phyloP scores from a whole-genome alignment of 2,888 invertebrate genomes.

The Melanophora roralis region DNA sequence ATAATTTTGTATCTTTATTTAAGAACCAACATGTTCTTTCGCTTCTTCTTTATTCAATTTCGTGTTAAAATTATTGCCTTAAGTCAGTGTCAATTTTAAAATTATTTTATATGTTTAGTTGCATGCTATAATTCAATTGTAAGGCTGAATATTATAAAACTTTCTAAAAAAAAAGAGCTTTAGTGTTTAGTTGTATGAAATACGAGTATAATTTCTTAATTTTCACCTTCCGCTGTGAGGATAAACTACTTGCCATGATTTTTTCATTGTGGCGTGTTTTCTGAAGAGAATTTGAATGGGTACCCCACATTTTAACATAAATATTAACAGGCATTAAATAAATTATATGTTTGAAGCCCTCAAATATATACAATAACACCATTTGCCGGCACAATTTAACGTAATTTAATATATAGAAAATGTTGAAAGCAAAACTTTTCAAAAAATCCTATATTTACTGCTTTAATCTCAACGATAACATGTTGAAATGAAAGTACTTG shows the following conservation, averaged over 20 bases:
- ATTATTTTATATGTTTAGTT: background rate
- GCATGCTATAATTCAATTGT: constrained; percentile 1
- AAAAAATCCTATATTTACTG: background rate
- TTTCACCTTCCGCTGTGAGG: constrained; percentile 48
- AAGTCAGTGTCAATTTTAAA: constrained; percentile 18
- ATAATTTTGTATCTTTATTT: background rate
- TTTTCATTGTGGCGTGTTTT: background rate
- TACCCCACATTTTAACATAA: constrained; percentile 10
- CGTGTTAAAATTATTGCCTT: background rate
- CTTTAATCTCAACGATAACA: background rate
- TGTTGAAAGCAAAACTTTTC: background rate
- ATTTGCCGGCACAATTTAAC: constrained; percentile 16
- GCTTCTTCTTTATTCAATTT: background rate
- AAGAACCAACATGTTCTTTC: background rate
- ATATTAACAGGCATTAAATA: background rate
- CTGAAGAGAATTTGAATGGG: background rate
- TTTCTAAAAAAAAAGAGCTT: constrained; percentile 3
- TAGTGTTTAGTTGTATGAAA: background rate
- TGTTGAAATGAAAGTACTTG: background rate
- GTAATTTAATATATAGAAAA: background rate
- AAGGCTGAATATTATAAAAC: background rate
- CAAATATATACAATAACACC: background rate
- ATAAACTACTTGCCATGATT: background rate
- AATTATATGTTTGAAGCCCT: constrained; percentile 7
- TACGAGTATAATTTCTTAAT: constrained; percentile 49